These are phyloP conservation scores for Calameuta idolon DNA, from an alignment of 2,888 invertebrate species.

Conservation along the genomic window DNA sequence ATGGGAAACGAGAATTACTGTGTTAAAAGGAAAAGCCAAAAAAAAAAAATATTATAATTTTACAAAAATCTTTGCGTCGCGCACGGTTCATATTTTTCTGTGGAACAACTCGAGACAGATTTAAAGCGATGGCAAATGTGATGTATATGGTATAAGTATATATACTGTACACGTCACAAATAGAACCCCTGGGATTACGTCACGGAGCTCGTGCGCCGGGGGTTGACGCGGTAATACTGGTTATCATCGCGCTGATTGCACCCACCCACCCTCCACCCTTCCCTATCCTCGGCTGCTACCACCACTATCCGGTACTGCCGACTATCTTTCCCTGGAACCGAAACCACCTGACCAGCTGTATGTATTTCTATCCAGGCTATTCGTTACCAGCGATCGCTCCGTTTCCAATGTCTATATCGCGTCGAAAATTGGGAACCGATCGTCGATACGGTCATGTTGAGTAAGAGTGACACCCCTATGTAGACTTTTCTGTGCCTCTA, in stretches of 20 bases:
- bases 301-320: slow-evolving; percentile 14
- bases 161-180: slow-evolving; percentile 34
- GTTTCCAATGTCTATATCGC: background rate
- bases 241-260: slow-evolving; percentile 62
- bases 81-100: background rate
- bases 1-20: background rate
- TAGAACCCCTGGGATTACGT: slow-evolving; percentile 55
- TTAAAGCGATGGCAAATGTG: background rate
- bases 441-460: background rate
- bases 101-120: background rate
- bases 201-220: slow-evolving; percentile 43
- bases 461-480: background rate
- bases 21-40: background rate
- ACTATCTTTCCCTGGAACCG: slow-evolving; percentile 27
- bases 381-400: slow-evolving; percentile 4
- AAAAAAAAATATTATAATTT: background rate
- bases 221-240: slow-evolving; percentile 60
- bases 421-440: background rate
- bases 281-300: slow-evolving; percentile 17
- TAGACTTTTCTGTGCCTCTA: background rate
- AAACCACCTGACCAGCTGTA: background rate
- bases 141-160: background rate
- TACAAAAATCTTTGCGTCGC: background rate
- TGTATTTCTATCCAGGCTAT: slow-evolving; percentile 1
- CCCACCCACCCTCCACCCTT: slow-evolving; percentile 31